Evolutionary conservation across 2,888 invertebrate genomes (phyloP).

Genomic region (Eilema griseolum): DNA sequence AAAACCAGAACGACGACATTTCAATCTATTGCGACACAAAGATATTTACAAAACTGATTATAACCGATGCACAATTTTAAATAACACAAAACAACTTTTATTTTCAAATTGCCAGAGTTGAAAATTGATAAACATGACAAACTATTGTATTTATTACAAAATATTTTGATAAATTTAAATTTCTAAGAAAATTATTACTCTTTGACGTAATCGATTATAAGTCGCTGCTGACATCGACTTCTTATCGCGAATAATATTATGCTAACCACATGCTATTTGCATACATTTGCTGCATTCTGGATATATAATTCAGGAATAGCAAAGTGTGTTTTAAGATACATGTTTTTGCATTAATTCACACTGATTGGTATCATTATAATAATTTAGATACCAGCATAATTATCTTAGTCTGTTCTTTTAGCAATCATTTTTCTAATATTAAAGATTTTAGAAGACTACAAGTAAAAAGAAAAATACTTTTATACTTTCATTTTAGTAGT

Average conservation of each 20-base stretch:
- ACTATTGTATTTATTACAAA: slow-evolving; percentile 34
- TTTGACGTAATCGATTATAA: slow-evolving; percentile 40
- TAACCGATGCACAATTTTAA: slow-evolving; percentile 16
- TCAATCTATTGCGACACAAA: slow-evolving; percentile 64
- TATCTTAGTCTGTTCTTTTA: not conserved
- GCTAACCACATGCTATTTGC: slow-evolving; percentile 25
- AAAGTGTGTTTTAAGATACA: not conserved
- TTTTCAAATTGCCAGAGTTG: slow-evolving; percentile 29
- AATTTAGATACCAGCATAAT: not conserved
- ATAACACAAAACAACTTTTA: slow-evolving; percentile 34
- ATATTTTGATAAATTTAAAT: slow-evolving; percentile 43
- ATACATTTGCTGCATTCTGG: slow-evolving; percentile 28
- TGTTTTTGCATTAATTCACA: not conserved
- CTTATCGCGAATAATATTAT: slow-evolving; percentile 39
- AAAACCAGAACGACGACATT: slow-evolving; percentile 66
- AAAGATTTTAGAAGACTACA: not conserved
- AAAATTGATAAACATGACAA: slow-evolving; percentile 26
- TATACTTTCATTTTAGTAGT: slow-evolving; percentile 9
- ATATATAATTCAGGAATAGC: slow-evolving; percentile 21
- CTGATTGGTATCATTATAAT: not conserved
- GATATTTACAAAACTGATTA: slow-evolving; percentile 40
- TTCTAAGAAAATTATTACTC: slow-evolving; percentile 35
- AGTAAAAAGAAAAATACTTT: not conserved
- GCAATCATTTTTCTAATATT: no score
- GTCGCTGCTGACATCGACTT: slow-evolving; percentile 19